Percentiles rank a stretch among this genome's conserved stretches.
These are phyloP conservation scores for Macropus fuliginosus DNA, from an alignment of 2,797 vertebrate species.

Conservation along the genomic window DNA sequence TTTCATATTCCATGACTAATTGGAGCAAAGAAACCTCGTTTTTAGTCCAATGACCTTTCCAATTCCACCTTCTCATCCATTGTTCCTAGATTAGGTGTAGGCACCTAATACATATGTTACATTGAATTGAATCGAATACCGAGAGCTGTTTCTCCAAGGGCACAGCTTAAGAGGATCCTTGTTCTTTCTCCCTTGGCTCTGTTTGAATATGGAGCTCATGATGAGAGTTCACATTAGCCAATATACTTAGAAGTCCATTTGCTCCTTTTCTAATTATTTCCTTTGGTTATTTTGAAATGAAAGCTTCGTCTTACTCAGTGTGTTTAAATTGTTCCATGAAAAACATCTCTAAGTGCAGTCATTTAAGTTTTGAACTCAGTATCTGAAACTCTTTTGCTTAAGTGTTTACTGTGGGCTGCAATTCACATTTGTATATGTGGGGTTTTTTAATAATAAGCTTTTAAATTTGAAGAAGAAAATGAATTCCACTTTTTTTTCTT, in stretches of 20 bases:
- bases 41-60: background rate
- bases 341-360: constrained; percentile 40
- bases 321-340: constrained; percentile 58
- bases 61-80: background rate
- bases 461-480: constrained; percentile 74
- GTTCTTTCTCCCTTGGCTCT: constrained; percentile 47
- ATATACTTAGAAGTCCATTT: constrained; percentile 55
- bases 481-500: constrained; percentile 52
- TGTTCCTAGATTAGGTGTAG: background rate
- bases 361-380: constrained; percentile 52
- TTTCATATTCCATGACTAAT: background rate
- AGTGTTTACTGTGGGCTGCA: constrained; percentile 60
- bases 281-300: constrained; percentile 62
- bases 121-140: background rate
- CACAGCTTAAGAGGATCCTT: constrained; percentile 27
- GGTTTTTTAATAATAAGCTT: constrained; percentile 73
- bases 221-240: background rate
- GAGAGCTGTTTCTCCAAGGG: constrained; percentile 53
- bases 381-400: constrained; percentile 59
- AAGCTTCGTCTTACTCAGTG: constrained; percentile 56
- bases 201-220: constrained; percentile 46
- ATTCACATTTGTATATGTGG: constrained; percentile 62
- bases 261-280: constrained; percentile 56
- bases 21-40: background rate
- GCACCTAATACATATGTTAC: background rate